Percentiles rank a stretch among this genome's conserved stretches.
These are phyloP conservation scores for Paraplagusia blochii DNA, from an alignment of 2,113 vertebrate species.

Conservation along the genomic window DNA sequence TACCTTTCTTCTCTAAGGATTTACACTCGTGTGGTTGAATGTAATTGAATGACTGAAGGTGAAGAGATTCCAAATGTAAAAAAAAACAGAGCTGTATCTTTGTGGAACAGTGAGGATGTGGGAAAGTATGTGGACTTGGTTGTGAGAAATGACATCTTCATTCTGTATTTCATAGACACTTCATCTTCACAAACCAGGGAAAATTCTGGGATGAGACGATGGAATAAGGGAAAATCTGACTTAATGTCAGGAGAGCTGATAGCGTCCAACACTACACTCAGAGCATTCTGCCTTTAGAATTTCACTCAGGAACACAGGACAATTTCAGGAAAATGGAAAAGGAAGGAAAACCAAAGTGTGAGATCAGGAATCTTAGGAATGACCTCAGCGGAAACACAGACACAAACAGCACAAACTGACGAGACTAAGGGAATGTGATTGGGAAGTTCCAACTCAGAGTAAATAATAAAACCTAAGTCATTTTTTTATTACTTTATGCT, in stretches of 20 bases:
- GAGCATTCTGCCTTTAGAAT: conserved; percentile 16
- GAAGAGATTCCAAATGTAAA: conserved; percentile 12
- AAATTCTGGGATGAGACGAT: too few species aligned
- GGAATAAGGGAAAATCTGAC: not conserved
- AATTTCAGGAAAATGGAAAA: conserved; percentile 19
- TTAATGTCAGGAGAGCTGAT: not conserved
- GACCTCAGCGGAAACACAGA: not conserved
- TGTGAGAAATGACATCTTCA: too few species aligned
- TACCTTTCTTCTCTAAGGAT: conserved; percentile 23
- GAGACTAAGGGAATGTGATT: conserved; percentile 21
- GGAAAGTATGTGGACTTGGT: too few species aligned
- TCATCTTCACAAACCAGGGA: too few species aligned
- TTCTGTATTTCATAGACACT: too few species aligned
- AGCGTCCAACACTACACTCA: conserved; percentile 10
- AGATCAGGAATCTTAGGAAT: conserved; percentile 35
- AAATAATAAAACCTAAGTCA: conserved; percentile 33
- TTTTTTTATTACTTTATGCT: conserved; percentile 29
- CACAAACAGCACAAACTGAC: conserved; percentile 17
- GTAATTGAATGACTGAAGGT: conserved; percentile 25
- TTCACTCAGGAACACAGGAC: conserved; percentile 59
- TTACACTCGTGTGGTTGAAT: conserved; percentile 46
- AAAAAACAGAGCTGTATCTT: too few species aligned
- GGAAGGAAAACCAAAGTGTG: conserved; percentile 17
- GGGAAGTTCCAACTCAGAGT: conserved; percentile 24
- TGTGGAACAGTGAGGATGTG: conserved; percentile 10